These are phyloP conservation scores for Galeruca laticollis DNA, from an alignment of 2,888 invertebrate genomes.

Conservation along the genomic window DNA sequence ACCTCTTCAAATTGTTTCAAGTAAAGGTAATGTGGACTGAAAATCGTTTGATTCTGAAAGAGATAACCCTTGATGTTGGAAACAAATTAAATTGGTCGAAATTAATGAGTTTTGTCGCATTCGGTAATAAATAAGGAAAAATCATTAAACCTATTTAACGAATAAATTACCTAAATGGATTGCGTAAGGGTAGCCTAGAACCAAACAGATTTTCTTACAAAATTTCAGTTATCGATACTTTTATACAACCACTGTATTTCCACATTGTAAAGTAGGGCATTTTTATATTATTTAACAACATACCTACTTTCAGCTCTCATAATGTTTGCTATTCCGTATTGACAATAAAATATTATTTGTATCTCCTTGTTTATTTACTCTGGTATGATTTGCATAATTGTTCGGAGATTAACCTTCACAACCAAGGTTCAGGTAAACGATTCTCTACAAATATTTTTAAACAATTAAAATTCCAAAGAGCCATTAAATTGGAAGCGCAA, in stretches of 20 bases:
- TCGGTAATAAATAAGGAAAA: too few species aligned
- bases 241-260: not conserved
- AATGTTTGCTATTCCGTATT: not conserved
- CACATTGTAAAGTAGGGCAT: slow-evolving; percentile 7
- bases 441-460: slow-evolving; percentile 31
- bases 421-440: slow-evolving; percentile 27
- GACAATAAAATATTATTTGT: slow-evolving; percentile 19
- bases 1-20: too few species aligned
- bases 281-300: slow-evolving; percentile 16
- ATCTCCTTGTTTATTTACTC: slow-evolving; percentile 22
- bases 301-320: slow-evolving; percentile 3
- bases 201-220: not conserved
- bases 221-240: not conserved
- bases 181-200: not conserved
- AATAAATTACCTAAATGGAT: not conserved
- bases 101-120: too few species aligned
- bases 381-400: slow-evolving; percentile 29
- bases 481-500: slow-evolving; percentile 25
- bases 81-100: too few species aligned
- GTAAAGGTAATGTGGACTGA: too few species aligned
- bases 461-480: slow-evolving; percentile 36
- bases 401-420: slow-evolving; percentile 31
- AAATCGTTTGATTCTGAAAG: too few species aligned
- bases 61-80: too few species aligned
- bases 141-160: too few species aligned